Percentiles rank a stretch among this genome's conserved stretches.
These are phyloP conservation scores for Rhipidura dahli DNA, from an alignment of 2,113 vertebrate species.

Conservation along the genomic window DNA sequence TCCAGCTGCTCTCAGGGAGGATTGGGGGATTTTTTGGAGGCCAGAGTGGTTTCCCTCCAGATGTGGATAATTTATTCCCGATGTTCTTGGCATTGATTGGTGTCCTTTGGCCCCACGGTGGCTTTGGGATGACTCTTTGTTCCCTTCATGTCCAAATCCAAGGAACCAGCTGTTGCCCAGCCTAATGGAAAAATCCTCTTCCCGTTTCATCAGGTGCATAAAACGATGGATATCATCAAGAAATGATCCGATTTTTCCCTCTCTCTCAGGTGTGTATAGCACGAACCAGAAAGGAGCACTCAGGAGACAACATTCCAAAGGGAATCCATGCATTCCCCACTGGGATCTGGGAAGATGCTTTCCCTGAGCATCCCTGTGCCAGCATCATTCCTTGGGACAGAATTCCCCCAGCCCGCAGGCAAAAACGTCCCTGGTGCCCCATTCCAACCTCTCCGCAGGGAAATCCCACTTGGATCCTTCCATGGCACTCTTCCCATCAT, in stretches of 20 bases:
- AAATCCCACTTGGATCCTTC: neutral
- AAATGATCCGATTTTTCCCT: neutral
- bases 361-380: neutral
- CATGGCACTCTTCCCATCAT: constrained; percentile 12
- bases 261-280: neutral
- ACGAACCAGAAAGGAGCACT: constrained; percentile 18
- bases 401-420: too few species aligned
- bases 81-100: constrained; percentile 71
- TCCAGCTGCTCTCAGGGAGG: neutral
- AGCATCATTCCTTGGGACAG: neutral
- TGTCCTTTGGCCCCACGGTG: constrained; percentile 64
- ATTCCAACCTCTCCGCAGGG: neutral
- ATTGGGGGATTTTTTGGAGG: constrained; percentile 51
- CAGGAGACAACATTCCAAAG: neutral
- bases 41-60: constrained; percentile 63
- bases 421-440: neutral
- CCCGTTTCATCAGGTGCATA: constrained; percentile 35
- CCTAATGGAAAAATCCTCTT: constrained; percentile 63
- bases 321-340: neutral
- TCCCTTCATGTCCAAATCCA: constrained; percentile 67
- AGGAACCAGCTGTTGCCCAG: constrained; percentile 22
- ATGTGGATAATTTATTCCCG: constrained; percentile 74
- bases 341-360: neutral
- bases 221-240: neutral
- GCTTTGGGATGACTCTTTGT: constrained; percentile 58